These are phyloP conservation scores for Cynaeus angustus DNA, from an alignment of 2,888 invertebrate species.

Conservation along the genomic window DNA sequence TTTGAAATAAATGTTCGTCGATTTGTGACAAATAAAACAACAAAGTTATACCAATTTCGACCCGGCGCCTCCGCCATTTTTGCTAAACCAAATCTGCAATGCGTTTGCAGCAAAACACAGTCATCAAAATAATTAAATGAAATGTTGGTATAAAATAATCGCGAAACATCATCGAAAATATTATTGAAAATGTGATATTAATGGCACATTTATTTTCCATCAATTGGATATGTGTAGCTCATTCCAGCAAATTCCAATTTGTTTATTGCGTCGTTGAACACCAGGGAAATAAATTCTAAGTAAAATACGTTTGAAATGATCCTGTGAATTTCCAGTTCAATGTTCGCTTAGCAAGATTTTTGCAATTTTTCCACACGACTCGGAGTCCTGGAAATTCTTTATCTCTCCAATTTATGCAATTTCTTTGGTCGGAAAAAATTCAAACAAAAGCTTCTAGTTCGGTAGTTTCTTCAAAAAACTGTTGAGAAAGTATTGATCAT, in stretches of 20 bases:
- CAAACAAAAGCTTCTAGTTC: not conserved
- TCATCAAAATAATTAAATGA: not conserved
- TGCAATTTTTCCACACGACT: no score
- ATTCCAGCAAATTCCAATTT: not conserved
- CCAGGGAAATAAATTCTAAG: not conserved
- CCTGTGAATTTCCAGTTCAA: constrained; percentile 8
- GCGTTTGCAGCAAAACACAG: not conserved
- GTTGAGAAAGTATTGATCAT: constrained; percentile 7
- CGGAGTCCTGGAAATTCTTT: no score
- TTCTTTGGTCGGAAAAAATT: not conserved
- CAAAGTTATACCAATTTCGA: no score
- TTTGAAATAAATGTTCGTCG: no score
- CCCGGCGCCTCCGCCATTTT: no score
- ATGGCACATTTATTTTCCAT: not conserved
- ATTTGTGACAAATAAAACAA: no score
- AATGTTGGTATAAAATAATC: not conserved
- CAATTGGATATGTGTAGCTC: not conserved
- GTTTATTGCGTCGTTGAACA: not conserved
- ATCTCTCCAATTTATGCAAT: constrained; percentile 2
- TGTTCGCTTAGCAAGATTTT: not conserved
- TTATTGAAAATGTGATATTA: not conserved
- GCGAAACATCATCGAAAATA: not conserved
- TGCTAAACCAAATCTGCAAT: no score
- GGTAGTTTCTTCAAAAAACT: constrained; percentile 11
- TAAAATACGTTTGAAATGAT: not conserved